Base-by-base conservation (phyloP, 1,140 invertebrate genomes). In the Drosophila arizonae region DNA sequence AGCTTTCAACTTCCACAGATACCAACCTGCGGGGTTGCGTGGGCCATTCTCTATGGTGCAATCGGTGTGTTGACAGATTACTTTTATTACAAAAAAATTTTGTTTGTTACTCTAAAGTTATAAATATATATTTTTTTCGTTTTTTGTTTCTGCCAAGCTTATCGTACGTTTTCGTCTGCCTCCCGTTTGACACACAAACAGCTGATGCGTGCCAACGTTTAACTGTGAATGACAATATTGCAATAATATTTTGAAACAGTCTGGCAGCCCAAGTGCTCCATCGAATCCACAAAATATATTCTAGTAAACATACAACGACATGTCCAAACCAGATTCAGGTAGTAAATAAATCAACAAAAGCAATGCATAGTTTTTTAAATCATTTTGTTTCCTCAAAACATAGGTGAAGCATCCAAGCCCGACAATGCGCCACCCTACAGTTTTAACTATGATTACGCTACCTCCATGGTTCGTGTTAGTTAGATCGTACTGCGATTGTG, bases 1-100 rank as follows among this genome's bases (percentile, higher is more conserved):
- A 28, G 11, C 11, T 1, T 39, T 30, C 15, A 28, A 17, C 4
- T 6, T 11, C 3, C 10, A 8, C 10, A 9, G 46, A n/a, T 15
- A 73, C 76, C 36, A 28, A 87, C 82, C 82, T 87, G 82, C 17
- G 82, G 50, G 57, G 82, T 87, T 69, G 79, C 82, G 65, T 87
- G 82, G 39, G 82, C 76, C 82, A 87, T 87, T 33, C 28, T 79
- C 17, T 52, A 51, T 36, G 11, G n/a, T 55, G 54, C 41, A 43
- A 65, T 63, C 51, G 45, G 24, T 46, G 41, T 68, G 43, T 62
- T 11, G 26, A 50, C 41, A 8, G 33, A 11, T 11, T 58, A 26
- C 48, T 36, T 41, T 75, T 43, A 11, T 13, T 48, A 61, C 39
- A 54, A 69, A 68, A 21, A 11, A 72, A 66, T 79, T 76, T 67